Percentiles rank a stretch among this genome's conserved stretches.
Evolutionary conservation across 2,113 vertebrate genomes (phyloP).

Genomic region (Eubucco bourcierii): DNA sequence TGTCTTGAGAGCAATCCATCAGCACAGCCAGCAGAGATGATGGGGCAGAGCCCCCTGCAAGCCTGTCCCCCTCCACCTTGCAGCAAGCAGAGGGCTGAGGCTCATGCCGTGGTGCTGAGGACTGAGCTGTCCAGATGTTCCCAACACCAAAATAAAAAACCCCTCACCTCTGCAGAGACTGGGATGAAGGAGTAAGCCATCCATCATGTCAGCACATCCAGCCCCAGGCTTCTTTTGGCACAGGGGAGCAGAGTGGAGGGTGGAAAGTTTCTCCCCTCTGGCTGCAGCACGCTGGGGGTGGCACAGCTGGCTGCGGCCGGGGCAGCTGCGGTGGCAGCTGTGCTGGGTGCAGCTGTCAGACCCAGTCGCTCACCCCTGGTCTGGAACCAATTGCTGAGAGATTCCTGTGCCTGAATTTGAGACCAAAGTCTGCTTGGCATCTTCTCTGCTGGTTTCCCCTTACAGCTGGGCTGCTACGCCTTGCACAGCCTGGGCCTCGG

Average conservation of each 20-base stretch:
- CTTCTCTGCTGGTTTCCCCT: constrained; percentile 6
- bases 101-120: not conserved
- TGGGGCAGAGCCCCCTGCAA: not conserved
- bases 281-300: not conserved
- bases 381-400: constrained; percentile 25
- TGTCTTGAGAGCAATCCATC: not conserved
- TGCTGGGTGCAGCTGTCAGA: not conserved
- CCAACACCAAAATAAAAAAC: not conserved
- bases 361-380: not conserved
- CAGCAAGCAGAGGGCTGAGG: not conserved
- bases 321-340: constrained; percentile 6
- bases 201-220: not conserved
- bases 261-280: not conserved
- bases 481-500: not conserved
- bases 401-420: not conserved
- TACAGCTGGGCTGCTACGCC: not conserved
- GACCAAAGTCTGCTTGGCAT: constrained; percentile 29
- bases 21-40: not conserved
- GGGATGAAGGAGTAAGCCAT: not conserved
- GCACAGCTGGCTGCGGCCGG: constrained; percentile 11
- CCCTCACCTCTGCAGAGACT: not conserved
- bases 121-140: not conserved
- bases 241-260: not conserved
- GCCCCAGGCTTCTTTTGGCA: not conserved
- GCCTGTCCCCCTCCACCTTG: not conserved